Evolutionary conservation across 2,113 vertebrate species (phyloP).

Genomic region (Plotosus lineatus): DNA sequence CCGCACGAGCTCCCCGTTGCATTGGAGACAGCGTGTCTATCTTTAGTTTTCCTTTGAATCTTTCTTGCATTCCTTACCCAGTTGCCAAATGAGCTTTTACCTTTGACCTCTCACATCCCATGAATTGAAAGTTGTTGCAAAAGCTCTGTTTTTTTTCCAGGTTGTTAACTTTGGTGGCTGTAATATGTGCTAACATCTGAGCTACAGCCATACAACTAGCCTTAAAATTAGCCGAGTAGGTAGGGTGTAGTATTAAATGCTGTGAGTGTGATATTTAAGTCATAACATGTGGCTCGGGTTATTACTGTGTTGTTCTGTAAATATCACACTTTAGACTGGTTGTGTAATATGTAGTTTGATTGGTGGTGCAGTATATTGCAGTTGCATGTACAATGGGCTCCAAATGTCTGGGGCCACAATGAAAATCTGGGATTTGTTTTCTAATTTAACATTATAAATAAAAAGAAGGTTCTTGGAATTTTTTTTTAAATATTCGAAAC

Average conservation of each 20-base stretch:
- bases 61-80: slow-evolving; percentile 7
- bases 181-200: neutral
- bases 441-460: neutral
- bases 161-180: neutral
- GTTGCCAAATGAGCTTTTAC: slow-evolving; percentile 35
- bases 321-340: neutral
- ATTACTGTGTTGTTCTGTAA: neutral
- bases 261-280: neutral
- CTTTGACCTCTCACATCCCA: slow-evolving; percentile 24
- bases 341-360: neutral
- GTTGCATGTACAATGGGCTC: neutral
- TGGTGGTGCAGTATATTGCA: neutral
- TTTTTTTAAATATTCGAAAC: neutral
- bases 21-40: neutral
- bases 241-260: neutral
- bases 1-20: neutral
- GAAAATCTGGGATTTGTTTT: neutral
- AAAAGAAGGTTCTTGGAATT: neutral
- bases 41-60: slow-evolving; percentile 13
- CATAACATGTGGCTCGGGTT: neutral
- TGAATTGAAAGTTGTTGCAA: neutral
- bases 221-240: neutral
- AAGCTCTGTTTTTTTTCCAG: neutral
- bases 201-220: neutral
- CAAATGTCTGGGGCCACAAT: neutral